phyloP scores from a whole-genome alignment of 23 tunicate species.

The Diplosoma virens region DNA sequence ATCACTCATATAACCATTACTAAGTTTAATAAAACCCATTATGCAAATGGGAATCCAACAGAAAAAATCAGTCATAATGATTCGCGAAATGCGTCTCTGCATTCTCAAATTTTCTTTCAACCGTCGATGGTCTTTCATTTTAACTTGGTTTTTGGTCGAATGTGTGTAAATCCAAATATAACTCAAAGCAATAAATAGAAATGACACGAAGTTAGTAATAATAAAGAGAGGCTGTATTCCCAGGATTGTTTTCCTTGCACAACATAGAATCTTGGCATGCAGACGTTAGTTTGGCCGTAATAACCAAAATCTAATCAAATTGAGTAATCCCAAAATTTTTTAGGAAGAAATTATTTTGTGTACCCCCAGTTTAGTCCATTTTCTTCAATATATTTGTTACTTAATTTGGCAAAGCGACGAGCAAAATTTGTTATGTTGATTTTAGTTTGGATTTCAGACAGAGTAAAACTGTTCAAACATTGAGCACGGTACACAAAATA shows the following conservation, averaged over 20 bases:
- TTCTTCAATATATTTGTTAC: too few species aligned
- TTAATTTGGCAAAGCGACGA: too few species aligned
- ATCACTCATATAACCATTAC: background rate
- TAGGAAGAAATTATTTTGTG: too few species aligned
- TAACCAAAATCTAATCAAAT: too few species aligned
- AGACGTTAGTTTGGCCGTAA: slow-evolving; percentile 51
- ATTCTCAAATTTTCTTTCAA: background rate
- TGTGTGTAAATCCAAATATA: slow-evolving; percentile 17
- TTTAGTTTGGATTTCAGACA: too few species aligned
- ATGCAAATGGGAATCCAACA: slow-evolving; percentile 66
- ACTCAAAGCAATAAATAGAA: slow-evolving; percentile 25
- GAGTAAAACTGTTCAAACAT: too few species aligned
- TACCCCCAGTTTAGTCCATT: too few species aligned
- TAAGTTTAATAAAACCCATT: slow-evolving; percentile 26
- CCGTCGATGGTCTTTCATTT: background rate
- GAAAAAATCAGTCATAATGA: slow-evolving; percentile 46
- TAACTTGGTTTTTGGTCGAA: background rate
- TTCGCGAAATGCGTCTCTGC: slow-evolving; percentile 37
- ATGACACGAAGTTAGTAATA: slow-evolving; percentile 24
- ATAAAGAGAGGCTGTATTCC: slow-evolving; percentile 23
- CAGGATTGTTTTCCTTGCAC: slow-evolving; percentile 15
- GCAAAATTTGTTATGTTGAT: too few species aligned
- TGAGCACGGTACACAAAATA: too few species aligned
- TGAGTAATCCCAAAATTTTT: too few species aligned
- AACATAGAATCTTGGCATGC: slow-evolving; percentile 42